A percentile compares a stretch with the other conserved stretches of the same genome.
phyloP scores from a whole-genome alignment of 1,140 invertebrate genomes.

The Leptinotarsa undecemlineata region DNA sequence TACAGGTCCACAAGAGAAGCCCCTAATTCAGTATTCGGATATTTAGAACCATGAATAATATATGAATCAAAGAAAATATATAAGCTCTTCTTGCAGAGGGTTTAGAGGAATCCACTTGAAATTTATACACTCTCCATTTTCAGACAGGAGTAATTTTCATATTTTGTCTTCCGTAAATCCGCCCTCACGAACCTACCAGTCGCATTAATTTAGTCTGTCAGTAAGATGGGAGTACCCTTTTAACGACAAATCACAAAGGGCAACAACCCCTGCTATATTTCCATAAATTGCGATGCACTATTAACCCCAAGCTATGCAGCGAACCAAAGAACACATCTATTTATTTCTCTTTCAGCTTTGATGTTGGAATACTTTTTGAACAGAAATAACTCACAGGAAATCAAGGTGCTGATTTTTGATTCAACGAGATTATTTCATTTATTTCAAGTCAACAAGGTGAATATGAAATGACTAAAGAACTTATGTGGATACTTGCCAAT shows the following conservation, averaged over 20 bases:
- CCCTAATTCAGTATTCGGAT: too few species aligned
- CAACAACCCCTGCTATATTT: slow-evolving; percentile 6
- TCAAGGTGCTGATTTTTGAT: too few species aligned
- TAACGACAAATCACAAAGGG: slow-evolving; percentile 15
- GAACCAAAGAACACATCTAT: not conserved
- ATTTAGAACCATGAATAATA: too few species aligned
- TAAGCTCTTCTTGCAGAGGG: too few species aligned
- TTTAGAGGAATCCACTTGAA: too few species aligned
- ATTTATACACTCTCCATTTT: too few species aligned
- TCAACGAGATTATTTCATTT: too few species aligned
- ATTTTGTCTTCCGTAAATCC: not conserved
- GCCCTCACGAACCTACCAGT: not conserved
- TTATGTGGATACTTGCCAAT: too few species aligned
- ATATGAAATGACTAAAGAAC: too few species aligned
- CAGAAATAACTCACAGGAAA: not conserved
- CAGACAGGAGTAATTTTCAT: not conserved
- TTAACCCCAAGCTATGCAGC: slow-evolving; percentile 5
- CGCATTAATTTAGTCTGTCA: slow-evolving; percentile 3
- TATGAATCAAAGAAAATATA: too few species aligned
- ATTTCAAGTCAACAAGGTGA: too few species aligned
- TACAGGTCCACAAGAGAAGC: too few species aligned
- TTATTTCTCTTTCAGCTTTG: not conserved
- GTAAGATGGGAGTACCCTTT: slow-evolving; percentile 8
- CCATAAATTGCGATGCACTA: slow-evolving; percentile 17
- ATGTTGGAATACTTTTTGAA: not conserved